These are phyloP conservation scores for Willowsia nigromaculata DNA, from an alignment of 2,888 invertebrate genomes.

Conservation along the genomic window DNA sequence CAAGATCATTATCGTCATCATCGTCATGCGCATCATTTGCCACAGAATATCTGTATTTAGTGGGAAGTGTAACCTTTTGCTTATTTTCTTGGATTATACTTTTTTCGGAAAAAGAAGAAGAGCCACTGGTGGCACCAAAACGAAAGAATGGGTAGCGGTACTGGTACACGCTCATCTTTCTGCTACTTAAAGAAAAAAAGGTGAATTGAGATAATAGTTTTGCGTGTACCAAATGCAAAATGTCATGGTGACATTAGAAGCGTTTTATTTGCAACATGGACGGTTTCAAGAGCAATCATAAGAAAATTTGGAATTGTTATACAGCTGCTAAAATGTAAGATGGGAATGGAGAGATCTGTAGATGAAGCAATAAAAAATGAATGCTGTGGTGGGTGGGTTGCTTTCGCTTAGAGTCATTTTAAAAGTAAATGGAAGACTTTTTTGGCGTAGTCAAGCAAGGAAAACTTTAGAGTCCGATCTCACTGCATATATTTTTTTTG, in stretches of 20 bases:
- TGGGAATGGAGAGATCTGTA: background rate
- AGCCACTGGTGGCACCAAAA: background rate
- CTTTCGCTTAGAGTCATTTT: background rate
- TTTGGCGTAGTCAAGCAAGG: background rate
- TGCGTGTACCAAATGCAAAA: slow-evolving; percentile 46
- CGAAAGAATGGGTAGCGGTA: background rate
- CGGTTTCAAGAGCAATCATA: too few relatives aligned
- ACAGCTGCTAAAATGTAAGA: too few relatives aligned
- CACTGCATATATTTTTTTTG: background rate
- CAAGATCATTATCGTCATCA: background rate
- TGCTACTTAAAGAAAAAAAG: background rate
- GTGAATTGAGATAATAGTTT: background rate
- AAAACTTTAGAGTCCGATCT: background rate
- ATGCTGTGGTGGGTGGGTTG: slow-evolving; percentile 42
- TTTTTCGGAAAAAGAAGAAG: background rate
- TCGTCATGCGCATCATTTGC: background rate
- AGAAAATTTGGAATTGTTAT: too few relatives aligned
- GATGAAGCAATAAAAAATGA: background rate
- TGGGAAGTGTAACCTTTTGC: slow-evolving; percentile 60
- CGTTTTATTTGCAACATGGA: slow-evolving; percentile 18
- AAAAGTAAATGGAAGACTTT: background rate
- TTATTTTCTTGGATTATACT: background rate
- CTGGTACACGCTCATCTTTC: background rate
- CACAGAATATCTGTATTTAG: slow-evolving; percentile 23
- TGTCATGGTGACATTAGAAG: slow-evolving; percentile 66